A percentile compares a stretch with the other conserved stretches of the same genome.
These are phyloP conservation scores for Armadillidium nasatum DNA, from an alignment of 1,140 invertebrate species.

Conservation along the genomic window DNA sequence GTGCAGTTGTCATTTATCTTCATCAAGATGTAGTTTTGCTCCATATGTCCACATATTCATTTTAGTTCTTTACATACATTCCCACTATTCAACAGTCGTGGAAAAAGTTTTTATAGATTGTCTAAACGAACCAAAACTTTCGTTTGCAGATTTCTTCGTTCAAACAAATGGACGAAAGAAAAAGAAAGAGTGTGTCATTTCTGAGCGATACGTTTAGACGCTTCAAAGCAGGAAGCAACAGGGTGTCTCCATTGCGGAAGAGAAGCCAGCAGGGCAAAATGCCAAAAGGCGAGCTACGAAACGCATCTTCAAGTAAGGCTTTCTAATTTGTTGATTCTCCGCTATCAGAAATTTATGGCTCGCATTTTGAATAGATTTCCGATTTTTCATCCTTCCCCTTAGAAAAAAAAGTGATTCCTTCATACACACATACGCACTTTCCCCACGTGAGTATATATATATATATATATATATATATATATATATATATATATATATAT, in stretches of 20 bases:
- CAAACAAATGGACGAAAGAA: conserved; percentile 1
- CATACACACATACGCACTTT: no score
- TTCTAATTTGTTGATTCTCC: neutral
- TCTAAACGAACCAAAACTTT: conserved; percentile 10
- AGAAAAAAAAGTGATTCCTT: neutral
- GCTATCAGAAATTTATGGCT: neutral
- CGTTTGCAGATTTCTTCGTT: neutral
- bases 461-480: conserved; percentile 26
- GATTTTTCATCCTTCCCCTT: neutral
- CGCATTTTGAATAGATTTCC: neutral
- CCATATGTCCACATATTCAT: conserved; percentile 9
- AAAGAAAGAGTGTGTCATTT: conserved; percentile 8
- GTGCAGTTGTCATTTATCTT: neutral
- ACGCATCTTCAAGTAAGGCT: neutral
- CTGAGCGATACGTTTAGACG: neutral
- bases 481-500: conserved; percentile 29
- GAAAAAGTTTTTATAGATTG: conserved; percentile 13
- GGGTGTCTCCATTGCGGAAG: neutral
- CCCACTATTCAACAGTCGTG: conserved; percentile 8
- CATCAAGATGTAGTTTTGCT: conserved; percentile 10
- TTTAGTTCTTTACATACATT: conserved; percentile 12
- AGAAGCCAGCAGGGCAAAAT: neutral
- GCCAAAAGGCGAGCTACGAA: neutral
- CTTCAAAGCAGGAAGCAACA: conserved; percentile 4
- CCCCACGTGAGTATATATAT: no score